Evolutionary conservation across 2,797 vertebrate species (phyloP).

Genomic region (Echeneis naucrates): DNA sequence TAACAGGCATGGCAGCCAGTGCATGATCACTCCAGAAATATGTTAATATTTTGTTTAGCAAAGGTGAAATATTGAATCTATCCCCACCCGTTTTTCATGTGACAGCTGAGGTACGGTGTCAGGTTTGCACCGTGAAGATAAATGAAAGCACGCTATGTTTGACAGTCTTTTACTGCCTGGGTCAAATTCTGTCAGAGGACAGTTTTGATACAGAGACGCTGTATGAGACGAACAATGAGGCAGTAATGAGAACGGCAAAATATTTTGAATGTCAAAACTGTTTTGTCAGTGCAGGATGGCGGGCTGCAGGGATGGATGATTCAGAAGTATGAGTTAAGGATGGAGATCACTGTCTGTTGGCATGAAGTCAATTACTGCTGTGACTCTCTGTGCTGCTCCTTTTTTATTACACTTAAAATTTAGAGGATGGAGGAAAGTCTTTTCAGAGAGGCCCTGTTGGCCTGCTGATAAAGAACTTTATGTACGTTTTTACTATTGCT

Average conservation of each 20-base stretch:
- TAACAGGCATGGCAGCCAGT: constrained; percentile 58
- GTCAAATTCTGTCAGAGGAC: constrained; percentile 47
- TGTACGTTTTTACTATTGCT: not conserved
- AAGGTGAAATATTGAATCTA: constrained; percentile 78
- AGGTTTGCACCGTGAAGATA: constrained; percentile 65
- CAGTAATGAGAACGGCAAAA: constrained; percentile 46
- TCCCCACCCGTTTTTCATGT: constrained; percentile 74
- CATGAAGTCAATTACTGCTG: not conserved
- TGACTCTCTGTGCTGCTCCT: not conserved
- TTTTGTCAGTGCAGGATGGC: constrained; percentile 52
- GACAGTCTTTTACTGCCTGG: constrained; percentile 55
- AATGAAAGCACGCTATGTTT: constrained; percentile 68
- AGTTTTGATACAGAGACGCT: constrained; percentile 24
- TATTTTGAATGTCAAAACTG: constrained; percentile 50
- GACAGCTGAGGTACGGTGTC: constrained; percentile 67
- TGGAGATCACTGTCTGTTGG: not conserved
- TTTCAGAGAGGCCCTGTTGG: not conserved
- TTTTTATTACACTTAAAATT: not conserved
- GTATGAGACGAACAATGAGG: constrained; percentile 51
- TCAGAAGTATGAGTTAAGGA: constrained; percentile 5
- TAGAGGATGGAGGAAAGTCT: not conserved
- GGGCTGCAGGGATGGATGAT: constrained; percentile 25
- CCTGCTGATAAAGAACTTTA: not conserved
- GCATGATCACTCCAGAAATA: constrained; percentile 78
- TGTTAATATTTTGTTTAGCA: constrained; percentile 84